Percentiles rank a stretch among this genome's conserved stretches.
phyloP scores from a whole-genome alignment of 2,797 vertebrate species.

The Poeciliopsis presidionis region DNA sequence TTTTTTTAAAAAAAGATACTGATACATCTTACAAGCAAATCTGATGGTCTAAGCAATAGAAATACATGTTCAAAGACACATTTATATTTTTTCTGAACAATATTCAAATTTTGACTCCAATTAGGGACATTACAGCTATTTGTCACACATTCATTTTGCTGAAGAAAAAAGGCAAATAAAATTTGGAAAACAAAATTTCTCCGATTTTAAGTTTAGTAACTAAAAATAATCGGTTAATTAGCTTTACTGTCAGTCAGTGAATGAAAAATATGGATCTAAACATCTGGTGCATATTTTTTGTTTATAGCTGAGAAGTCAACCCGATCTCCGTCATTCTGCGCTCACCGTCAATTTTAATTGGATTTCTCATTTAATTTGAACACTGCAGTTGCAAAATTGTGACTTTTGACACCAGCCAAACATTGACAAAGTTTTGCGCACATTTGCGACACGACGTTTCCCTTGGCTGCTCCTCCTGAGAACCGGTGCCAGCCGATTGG shows the following conservation, averaged over 20 bases:
- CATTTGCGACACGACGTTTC: slow-evolving; percentile 31
- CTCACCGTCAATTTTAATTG: not conserved
- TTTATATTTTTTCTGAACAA: not conserved
- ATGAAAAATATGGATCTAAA: not conserved
- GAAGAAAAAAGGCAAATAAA: not conserved
- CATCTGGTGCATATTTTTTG: not conserved
- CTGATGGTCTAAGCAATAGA: not conserved
- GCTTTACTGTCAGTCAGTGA: not conserved
- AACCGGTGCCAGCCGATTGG: slow-evolving; percentile 47
- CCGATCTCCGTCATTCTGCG: slow-evolving; percentile 1
- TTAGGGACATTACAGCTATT: too few relatives aligned
- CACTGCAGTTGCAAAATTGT: too few relatives aligned
- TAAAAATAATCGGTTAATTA: not conserved
- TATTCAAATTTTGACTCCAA: not conserved
- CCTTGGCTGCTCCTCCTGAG: slow-evolving; percentile 50
- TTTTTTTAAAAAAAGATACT: not conserved
- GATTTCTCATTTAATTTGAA: too few relatives aligned
- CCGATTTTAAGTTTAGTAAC: not conserved
- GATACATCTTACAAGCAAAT: not conserved
- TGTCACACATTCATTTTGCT: too few relatives aligned
- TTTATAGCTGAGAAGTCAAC: not conserved
- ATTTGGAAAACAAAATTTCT: not conserved
- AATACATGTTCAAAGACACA: not conserved
- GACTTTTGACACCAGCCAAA: too few relatives aligned
- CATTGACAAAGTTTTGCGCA: too few relatives aligned